Evolutionary conservation across 2,797 vertebrate genomes (phyloP).

Genomic region (Sylvia borin): DNA sequence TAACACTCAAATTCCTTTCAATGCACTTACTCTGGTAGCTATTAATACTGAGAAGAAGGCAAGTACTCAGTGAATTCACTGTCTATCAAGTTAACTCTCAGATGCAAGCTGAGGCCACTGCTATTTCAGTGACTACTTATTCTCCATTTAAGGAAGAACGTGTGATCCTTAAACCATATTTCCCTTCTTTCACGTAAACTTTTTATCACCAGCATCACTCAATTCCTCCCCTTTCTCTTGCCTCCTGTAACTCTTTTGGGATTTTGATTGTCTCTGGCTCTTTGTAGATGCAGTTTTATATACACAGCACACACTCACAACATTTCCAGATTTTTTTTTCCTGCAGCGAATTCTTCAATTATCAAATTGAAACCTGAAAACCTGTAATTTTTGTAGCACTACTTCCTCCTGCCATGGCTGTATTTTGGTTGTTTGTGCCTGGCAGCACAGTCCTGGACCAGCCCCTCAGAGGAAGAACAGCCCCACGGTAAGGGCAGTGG

Average conservation of each 20-base stretch:
- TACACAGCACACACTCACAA: not conserved
- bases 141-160: not conserved
- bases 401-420: not conserved
- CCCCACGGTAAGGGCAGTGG: not conserved
- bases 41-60: not conserved
- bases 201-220: not conserved
- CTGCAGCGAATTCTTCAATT: not conserved
- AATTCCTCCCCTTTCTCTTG: not conserved
- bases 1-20: not conserved
- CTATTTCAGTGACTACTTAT: not conserved
- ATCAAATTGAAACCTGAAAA: not conserved
- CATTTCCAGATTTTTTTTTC: not conserved
- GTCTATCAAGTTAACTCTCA: not conserved
- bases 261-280: not conserved
- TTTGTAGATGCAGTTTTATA: not conserved
- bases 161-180: not conserved
- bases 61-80: not conserved
- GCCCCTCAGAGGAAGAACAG: not conserved
- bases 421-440: not conserved
- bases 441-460: not conserved
- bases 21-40: not conserved
- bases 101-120: not conserved
- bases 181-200: not conserved
- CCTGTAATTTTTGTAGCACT: not conserved
- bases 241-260: not conserved